Base-by-base conservation (phyloP, 2,113 vertebrate genomes). In the Oncorhynchus mykiss region DNA sequence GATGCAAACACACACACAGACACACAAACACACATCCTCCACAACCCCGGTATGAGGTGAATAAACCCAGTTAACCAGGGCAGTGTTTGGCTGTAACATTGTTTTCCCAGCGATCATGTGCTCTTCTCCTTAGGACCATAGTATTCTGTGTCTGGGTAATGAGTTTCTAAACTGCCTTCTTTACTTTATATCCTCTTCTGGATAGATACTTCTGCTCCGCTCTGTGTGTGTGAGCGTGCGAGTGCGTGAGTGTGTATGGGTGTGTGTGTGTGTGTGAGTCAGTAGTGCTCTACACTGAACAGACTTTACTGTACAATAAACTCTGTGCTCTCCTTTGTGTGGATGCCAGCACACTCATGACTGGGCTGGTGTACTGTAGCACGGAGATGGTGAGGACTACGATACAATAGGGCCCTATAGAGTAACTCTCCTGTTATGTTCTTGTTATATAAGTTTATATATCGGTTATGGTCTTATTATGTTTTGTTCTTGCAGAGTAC, bases 141-240 rank as follows among this genome's bases (percentile, higher is more conserved):
- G 39, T 81, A 84, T 82, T 77, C 80, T 71, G 81, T 76, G 79
- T 20, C 73, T 73, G 71, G 74, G 80, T 88, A 88, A 91, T 85
- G 86, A 90, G 75, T 86, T 86, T 85, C 80, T 78, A 81, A 87
- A 83, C 85, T 80, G 80, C 81, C 73, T 39, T 9, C 8, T 8
- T 80, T 11, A 67, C 65, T 0, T 25, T 27, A 8, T 25, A 22
- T 39, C 8, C 39, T 39, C 8, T 39, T 39, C 39, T 39, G 39
- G 39, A 9, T 39, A 39, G 39, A 39, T 9, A 39, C 39, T 39
- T 39, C 39, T 39, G 8, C 39, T 39, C 39, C 18, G 3, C 13
- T 57, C 54, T 57, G 54, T 57, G 3, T 54, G 14, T 14, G 51
- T 14, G 54, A 16, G 51, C 16, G 51, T 57, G 51, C 8, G 7